Percentiles rank a stretch among this genome's conserved stretches.
Evolutionary conservation across 2,113 vertebrate genomes (phyloP).

Genomic region (Myanophis thanlyinensis): DNA sequence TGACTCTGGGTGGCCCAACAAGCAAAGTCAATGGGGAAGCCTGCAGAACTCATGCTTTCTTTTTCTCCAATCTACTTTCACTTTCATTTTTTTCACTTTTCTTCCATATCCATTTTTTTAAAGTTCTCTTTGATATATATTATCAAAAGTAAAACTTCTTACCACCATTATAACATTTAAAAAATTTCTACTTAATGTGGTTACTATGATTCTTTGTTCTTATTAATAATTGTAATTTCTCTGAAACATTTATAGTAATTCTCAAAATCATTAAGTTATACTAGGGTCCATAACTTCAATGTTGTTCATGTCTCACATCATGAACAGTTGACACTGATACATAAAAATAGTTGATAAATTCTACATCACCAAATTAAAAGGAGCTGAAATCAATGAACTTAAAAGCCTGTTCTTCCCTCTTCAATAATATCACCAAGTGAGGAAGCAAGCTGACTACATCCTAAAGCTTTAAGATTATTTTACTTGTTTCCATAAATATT

Average conservation of each 20-base stretch:
- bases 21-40: neutral
- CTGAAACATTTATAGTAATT: neutral
- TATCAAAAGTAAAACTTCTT: neutral
- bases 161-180: neutral
- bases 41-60: neutral
- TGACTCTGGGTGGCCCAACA: neutral
- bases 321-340: neutral
- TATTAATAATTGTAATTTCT: neutral
- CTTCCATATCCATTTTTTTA: neutral
- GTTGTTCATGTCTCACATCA: neutral
- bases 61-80: neutral
- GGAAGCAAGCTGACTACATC: neutral
- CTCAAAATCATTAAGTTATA: neutral
- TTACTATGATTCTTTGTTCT: neutral
- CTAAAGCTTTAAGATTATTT: neutral
- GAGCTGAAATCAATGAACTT: neutral
- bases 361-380: neutral
- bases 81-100: neutral
- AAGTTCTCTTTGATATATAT: neutral
- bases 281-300: neutral
- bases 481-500: neutral
- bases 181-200: neutral
- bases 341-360: neutral
- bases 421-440: neutral
- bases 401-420: neutral